Conservation (phyloP, 2,113 vertebrate genomes). For the Microtus richardsoni region DNA sequence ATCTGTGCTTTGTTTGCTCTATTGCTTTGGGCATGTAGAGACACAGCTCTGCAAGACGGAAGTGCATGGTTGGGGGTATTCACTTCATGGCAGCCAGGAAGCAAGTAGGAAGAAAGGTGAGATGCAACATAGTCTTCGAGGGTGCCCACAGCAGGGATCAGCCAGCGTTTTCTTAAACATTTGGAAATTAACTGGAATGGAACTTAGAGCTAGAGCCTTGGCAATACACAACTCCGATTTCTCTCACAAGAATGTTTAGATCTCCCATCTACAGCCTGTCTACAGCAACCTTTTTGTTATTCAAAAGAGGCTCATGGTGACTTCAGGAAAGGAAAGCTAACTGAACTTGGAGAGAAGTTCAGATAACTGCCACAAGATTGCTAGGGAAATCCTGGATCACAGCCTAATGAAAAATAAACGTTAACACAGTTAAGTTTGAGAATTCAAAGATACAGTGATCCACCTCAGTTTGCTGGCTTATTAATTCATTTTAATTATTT, state of each 20-base stretch:
- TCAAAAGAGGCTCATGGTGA: not conserved
- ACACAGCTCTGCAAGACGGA: not conserved
- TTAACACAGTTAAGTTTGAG: not conserved
- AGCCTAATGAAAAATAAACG: not conserved
- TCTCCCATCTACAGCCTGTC: not conserved
- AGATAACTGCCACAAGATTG: slow-evolving; percentile 11
- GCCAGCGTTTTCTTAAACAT: not conserved
- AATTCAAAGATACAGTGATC: not conserved
- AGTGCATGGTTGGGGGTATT: not conserved
- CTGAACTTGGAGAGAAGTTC: slow-evolving; percentile 37
- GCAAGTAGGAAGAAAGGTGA: not conserved
- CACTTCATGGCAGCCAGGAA: not conserved
- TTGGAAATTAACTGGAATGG: not conserved
- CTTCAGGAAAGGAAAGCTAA: slow-evolving; percentile 31
- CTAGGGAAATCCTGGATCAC: not conserved
- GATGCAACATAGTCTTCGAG: not conserved
- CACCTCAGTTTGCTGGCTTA: not conserved
- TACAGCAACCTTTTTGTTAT: slow-evolving; percentile 3
- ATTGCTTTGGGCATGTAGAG: not conserved
- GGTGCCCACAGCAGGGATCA: not conserved
- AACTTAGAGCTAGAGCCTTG: not conserved
- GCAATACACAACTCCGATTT: not conserved
- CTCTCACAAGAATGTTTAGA: not conserved
- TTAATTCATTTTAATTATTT: not conserved
- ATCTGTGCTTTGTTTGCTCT: not conserved